A percentile compares a stretch with the other conserved stretches of the same genome.
phyloP scores from a whole-genome alignment of 2,113 vertebrate genomes.

The Dasyprocta punctata region DNA sequence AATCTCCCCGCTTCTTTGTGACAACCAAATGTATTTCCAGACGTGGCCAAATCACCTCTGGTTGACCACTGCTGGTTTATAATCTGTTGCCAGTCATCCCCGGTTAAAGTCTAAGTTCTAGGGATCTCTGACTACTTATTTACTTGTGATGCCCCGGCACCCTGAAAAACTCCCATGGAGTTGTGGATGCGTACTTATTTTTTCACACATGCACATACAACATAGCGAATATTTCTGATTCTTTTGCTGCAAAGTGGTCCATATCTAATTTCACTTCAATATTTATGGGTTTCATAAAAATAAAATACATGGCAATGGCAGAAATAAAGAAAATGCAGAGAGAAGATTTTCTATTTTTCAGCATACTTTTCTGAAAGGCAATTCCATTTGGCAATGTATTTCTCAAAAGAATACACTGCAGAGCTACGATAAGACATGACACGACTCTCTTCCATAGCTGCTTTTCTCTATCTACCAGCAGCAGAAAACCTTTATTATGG shows the following conservation, averaged over 20 bases:
- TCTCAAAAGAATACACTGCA: not conserved
- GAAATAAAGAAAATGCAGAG: not conserved
- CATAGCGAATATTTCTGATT: not conserved
- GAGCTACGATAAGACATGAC: conserved; percentile 13
- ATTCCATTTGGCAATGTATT: not conserved
- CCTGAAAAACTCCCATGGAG: not conserved
- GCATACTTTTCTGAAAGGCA: conserved; percentile 43
- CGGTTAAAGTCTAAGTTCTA: not conserved
- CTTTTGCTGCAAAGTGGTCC: not conserved
- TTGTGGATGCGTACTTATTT: not conserved
- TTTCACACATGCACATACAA: not conserved
- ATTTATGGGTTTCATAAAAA: not conserved
- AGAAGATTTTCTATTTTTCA: not conserved
- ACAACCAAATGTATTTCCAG: not conserved
- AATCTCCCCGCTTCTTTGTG: not conserved
- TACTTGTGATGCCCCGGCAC: no score
- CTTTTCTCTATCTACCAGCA: not conserved
- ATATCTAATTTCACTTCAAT: not conserved
- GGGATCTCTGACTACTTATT: not conserved
- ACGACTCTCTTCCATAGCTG: not conserved
- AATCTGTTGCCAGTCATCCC: no score
- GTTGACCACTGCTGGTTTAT: not conserved
- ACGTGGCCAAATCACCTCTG: not conserved
- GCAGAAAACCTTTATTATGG: conserved; percentile 26
- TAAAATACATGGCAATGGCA: not conserved